These are phyloP conservation scores for Saguinus imperator DNA, from an alignment of 2,113 vertebrate species.

Conservation along the genomic window DNA sequence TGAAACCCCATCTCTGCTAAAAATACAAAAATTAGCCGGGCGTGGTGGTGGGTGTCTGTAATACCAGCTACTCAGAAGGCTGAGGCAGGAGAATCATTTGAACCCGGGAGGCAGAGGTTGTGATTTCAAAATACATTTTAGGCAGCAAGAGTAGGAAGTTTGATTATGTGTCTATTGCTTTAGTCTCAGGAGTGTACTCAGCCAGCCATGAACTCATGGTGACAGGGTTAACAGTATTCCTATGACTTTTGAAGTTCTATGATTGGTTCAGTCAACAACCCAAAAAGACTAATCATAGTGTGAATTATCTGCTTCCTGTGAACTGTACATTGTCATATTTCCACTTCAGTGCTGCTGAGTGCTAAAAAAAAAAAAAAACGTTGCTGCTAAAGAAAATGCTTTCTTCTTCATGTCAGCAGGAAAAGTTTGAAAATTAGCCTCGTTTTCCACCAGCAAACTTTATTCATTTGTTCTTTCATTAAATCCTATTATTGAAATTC, in stretches of 20 bases:
- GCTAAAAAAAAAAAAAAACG: neutral
- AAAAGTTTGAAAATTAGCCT: neutral
- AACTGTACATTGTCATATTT: neutral
- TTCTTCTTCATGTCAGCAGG: neutral
- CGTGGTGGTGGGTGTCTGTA: rapidly evolving
- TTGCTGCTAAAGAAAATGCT: neutral
- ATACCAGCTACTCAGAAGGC: too few species aligned
- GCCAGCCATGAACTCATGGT: neutral
- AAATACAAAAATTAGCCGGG: too few species aligned
- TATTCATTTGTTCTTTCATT: neutral
- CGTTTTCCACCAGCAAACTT: neutral
- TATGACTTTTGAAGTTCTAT: neutral
- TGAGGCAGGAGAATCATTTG: too few species aligned
- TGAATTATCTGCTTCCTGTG: neutral
- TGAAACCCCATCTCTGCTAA: too few species aligned
- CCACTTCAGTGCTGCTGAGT: neutral
- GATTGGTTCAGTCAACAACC: neutral
- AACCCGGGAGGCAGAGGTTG: too few species aligned
- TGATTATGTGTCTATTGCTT: neutral
- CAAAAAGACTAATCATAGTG: neutral
- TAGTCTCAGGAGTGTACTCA: neutral
- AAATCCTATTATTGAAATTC: too few species aligned
- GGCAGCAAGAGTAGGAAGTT: neutral
- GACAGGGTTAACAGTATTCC: rapidly evolving
- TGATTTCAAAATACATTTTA: neutral